Evolutionary conservation across 2,113 vertebrate species (phyloP), one percentile per base, ranked within the genome.

Genomic region (Menidia beryllina): DNA sequence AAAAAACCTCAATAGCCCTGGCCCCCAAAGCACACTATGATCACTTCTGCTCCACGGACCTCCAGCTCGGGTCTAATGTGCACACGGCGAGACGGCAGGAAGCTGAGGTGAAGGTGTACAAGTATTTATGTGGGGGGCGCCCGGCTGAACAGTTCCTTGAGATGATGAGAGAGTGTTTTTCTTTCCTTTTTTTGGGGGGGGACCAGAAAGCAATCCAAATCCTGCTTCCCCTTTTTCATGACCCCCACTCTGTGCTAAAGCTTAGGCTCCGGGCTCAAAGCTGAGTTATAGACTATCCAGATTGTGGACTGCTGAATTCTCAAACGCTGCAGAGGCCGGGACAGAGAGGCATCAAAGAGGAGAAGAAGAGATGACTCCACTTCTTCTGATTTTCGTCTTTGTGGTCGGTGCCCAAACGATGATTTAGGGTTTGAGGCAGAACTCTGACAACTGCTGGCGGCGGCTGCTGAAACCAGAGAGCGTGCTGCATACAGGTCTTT

Each of bases 151-250:
- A 72, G 71, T 67, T 72, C 57, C 64, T 48, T 59, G 19, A 72
- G 84, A 77, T 86, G 82, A 91, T 88, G 74, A 77, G 88, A 67
- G 67, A 70, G 47, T 91, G 86, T 89, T 93, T 87, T 90, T 90
- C 83, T 86, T 75, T 77, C 72, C 67, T 60, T 53, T 43, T 74
- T 56, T 58, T 17, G 5, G 10, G 3, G 3, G 38, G 54, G n/a
- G 70, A 76, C 70, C 69, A 24, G 61, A 75, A 45, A 51, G 89
- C 75, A 89, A 89, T 68, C 39, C 3, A 68, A 89, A 43, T 80
- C 79, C 58, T 56, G 53, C 51, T 53, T 58, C 65, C 75, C 48
- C 64, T 59, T 51, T 50, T 81, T 80, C 25, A 7, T 67, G 81
- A 83, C 75, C 89, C 69, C 72, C 66, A 68, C 66, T 56, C 59